Base-by-base conservation (phyloP, 1,140 invertebrate species). In the Acromyrmex heyeri region DNA sequence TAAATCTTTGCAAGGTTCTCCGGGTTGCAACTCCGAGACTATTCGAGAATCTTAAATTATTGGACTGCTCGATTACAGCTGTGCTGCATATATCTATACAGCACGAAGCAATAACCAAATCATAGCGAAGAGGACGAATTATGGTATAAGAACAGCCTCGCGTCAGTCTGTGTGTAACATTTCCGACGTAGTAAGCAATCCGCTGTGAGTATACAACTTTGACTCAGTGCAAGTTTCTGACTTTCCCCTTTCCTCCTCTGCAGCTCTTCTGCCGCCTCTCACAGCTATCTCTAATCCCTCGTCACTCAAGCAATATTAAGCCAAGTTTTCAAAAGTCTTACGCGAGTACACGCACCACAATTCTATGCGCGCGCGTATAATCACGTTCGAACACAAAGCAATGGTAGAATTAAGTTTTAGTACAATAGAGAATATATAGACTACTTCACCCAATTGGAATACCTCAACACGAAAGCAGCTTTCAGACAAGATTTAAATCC, bases 171-270 rank as follows among this genome's bases (percentile, higher is more conserved):
- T 86, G 88, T 75, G 87, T 76, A 88, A 77, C 69, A 89, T 77
- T 70, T 88, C 73, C 61, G 87, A 86, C 79, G 73, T 85, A 62
- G 88, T 86, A 90, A 90, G 55, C 88, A 90, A 89, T 90, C 87
- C 85, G 55, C 79, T 48, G n/a, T 73, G 57, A 83, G 69, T 83
- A 83, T 55, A 83, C 79, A 83, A 83, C 69, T 83, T 55, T 8
- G 67, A 61, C 53, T 61, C 79, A 57, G 59, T 83, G 38, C 79
- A 62, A 83, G 79, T 83, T 83, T 86, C 75, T 76, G 87, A 78
- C 72, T 85, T 75, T 27, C 27, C 24, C 24, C 34, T 44, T 55
- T 61, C 64, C 61, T 27, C 10, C 48, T 16, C 5, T 10, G 0
- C 21, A 4, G 18, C 16, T 12, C 44, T 44, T 50, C 44, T 55